Conservation (phyloP, 1,140 invertebrate genomes). For the Tachypleus tridentatus region DNA sequence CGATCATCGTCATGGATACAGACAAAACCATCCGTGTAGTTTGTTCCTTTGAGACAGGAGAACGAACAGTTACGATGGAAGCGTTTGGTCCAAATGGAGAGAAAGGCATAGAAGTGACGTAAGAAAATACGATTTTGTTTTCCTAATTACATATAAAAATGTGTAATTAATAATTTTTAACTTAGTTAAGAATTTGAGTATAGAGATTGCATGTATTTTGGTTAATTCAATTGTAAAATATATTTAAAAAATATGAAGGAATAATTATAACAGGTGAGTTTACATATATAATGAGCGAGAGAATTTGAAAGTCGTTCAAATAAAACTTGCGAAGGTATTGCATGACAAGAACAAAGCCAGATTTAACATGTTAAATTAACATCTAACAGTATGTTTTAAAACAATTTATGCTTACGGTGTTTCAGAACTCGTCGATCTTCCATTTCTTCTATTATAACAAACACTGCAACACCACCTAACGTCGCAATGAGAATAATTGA, state of each 20-base stretch:
- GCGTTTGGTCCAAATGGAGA: slow-evolving; percentile 5
- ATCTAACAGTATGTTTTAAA: too few species aligned
- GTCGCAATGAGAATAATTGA: slow-evolving; percentile 40
- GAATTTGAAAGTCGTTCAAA: too few species aligned
- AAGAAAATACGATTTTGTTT: slow-evolving; percentile 1
- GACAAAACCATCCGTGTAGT: slow-evolving; percentile 41
- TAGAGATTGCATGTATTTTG: not conserved
- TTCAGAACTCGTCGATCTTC: not conserved
- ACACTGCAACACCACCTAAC: slow-evolving; percentile 40
- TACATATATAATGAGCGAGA: too few species aligned
- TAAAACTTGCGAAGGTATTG: too few species aligned
- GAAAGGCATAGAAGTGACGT: slow-evolving; percentile 17
- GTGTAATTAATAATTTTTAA: not conserved
- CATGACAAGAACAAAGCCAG: too few species aligned
- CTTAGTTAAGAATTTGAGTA: not conserved
- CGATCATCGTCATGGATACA: slow-evolving; percentile 41
- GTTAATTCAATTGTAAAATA: not conserved
- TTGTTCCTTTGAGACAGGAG: slow-evolving; percentile 39
- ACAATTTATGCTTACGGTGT: too few species aligned
- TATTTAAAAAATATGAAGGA: not conserved
- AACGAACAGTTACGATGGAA: slow-evolving; percentile 38
- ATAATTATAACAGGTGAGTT: too few species aligned
- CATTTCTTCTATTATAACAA: slow-evolving; percentile 33
- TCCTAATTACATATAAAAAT: not conserved
- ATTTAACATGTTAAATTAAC: too few species aligned